Evolutionary conservation across 1,140 invertebrate genomes (phyloP).

Genomic region (Drosophila sp.): DNA sequence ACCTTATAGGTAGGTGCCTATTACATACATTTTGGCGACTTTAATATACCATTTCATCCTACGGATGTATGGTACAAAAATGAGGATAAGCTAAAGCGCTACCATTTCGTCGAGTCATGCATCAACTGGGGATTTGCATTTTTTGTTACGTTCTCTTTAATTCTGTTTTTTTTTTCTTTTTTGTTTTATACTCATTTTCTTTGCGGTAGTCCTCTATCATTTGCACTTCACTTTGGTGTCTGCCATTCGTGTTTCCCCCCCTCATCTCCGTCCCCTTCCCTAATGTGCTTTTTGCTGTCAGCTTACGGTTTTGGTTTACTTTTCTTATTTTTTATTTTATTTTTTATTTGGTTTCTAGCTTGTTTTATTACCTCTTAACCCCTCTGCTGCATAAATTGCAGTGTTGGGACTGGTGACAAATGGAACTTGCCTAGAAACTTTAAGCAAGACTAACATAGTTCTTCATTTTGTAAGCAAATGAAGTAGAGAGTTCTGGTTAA

Average conservation of each 20-base stretch:
- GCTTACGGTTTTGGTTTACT: conserved; percentile 58
- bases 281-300: conserved; percentile 81
- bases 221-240: conserved; percentile 18
- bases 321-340: conserved; percentile 27
- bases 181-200: conserved; percentile 6
- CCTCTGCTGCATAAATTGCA: conserved; percentile 65
- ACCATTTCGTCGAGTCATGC: conserved; percentile 47
- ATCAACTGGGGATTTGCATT: conserved; percentile 68
- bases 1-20: no score
- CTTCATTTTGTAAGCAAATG: background rate
- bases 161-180: conserved; percentile 35
- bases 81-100: background rate
- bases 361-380: conserved; percentile 81
- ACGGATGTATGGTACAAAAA: background rate
- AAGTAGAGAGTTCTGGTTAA: background rate
- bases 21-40: no score
- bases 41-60: no score
- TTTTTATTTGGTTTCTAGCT: conserved; percentile 46
- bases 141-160: conserved; percentile 34
- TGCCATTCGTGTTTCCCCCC: background rate
- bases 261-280: conserved; percentile 27
- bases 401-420: conserved; percentile 57
- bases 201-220: conserved; percentile 18
- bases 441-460: conserved; percentile 27
- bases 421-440: conserved; percentile 49